Percentiles rank a stretch among this genome's conserved stretches.
Conservation (phyloP, 2,888 invertebrate species). For the Amblyjoppa fuscipennis region DNA sequence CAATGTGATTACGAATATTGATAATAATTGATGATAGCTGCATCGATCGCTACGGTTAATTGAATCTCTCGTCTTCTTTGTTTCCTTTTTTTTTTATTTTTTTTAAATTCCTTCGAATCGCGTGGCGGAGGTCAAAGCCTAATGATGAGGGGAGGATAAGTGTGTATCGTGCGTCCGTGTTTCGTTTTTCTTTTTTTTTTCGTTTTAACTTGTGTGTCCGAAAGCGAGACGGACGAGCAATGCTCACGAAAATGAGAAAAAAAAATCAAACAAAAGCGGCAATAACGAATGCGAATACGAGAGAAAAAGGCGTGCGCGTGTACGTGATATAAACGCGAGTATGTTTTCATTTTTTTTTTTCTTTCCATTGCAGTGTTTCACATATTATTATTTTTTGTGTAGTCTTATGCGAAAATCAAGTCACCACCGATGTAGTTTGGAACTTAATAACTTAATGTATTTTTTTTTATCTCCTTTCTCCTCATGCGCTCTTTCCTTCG, state of each 20-base stretch:
- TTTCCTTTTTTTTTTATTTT: conserved; percentile 21
- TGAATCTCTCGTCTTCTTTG: conserved; percentile 30
- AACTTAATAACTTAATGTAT: conserved; percentile 80
- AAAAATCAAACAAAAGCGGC: conserved; percentile 35
- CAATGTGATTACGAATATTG: conserved; percentile 49
- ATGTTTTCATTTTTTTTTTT: conserved; percentile 54
- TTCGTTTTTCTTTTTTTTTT: background rate
- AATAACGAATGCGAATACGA: conserved; percentile 63
- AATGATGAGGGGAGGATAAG: conserved; percentile 49
- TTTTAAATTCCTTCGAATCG: conserved; percentile 48
- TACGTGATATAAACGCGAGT: conserved; percentile 58
- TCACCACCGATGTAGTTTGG: conserved; percentile 80
- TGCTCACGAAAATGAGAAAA: conserved; percentile 44
- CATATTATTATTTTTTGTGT: conserved; percentile 49
- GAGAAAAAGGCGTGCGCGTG: conserved; percentile 67
- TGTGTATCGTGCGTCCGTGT: conserved; percentile 36
- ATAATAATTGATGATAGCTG: conserved; percentile 44
- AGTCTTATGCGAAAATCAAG: conserved; percentile 77
- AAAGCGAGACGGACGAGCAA: conserved; percentile 52
- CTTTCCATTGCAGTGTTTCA: conserved; percentile 56
- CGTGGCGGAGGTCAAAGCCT: conserved; percentile 44
- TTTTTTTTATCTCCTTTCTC: conserved; percentile 81
- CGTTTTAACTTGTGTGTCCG: conserved; percentile 33
- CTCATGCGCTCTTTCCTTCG: conserved; percentile 80
- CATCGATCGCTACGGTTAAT: conserved; percentile 46